These are phyloP conservation scores for Anarsia innoxiella DNA, from an alignment of 2,888 invertebrate species.

Conservation along the genomic window DNA sequence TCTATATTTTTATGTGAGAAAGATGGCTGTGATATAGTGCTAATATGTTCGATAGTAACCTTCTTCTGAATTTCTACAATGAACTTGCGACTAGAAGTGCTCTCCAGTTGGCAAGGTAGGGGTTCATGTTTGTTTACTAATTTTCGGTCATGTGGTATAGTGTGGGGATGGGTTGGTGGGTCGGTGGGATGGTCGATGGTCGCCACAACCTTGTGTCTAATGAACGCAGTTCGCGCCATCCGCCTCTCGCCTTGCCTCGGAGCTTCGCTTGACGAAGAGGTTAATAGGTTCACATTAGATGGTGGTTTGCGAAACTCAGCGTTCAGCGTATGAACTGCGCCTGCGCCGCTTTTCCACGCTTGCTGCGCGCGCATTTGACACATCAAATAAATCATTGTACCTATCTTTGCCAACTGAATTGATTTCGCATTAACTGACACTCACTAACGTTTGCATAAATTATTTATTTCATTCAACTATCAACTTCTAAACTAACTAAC, in stretches of 20 bases:
- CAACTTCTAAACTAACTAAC: too few relatives aligned
- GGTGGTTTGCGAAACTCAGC: conserved; percentile 68
- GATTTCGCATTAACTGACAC: not conserved
- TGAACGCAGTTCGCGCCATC: conserved; percentile 66
- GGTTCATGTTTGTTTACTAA: conserved; percentile 58
- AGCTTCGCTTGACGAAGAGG: conserved; percentile 67
- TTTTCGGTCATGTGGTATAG: conserved; percentile 36
- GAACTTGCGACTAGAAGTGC: conserved; percentile 72
- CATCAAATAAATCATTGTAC: conserved; percentile 19
- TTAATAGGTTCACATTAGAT: conserved; percentile 76
- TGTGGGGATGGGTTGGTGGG: conserved; percentile 26
- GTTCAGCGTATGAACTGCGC: conserved; percentile 48
- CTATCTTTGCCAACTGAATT: not conserved
- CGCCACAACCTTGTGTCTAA: conserved; percentile 66
- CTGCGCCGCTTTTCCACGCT: conserved; percentile 57
- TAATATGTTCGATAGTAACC: conserved; percentile 72
- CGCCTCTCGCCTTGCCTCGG: conserved; percentile 70
- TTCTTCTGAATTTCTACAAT: conserved; percentile 71
- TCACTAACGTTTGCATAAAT: too few relatives aligned
- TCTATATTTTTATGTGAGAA: conserved; percentile 50
- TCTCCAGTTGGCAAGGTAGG: conserved; percentile 73
- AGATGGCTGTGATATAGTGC: conserved; percentile 72
- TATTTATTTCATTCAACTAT: not conserved
- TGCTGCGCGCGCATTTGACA: conserved; percentile 59
- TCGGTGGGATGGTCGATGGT: conserved; percentile 43